Percentiles rank a stretch among this genome's conserved stretches.
These are phyloP conservation scores for Rhaphigaster nebulosa DNA, from an alignment of 2,888 invertebrate genomes.

Conservation along the genomic window DNA sequence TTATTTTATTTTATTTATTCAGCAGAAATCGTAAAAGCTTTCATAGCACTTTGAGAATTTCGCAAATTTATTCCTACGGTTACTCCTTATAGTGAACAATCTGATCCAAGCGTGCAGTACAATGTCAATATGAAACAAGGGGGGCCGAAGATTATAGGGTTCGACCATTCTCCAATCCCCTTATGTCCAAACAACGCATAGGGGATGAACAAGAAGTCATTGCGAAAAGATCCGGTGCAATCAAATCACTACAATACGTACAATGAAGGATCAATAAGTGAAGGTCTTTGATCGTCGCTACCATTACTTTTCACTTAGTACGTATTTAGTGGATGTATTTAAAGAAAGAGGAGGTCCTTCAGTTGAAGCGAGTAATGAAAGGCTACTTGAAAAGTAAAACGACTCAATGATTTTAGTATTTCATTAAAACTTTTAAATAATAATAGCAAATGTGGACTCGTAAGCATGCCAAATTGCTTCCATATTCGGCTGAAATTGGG, in stretches of 20 bases:
- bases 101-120: not conserved
- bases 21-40: not conserved
- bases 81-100: not conserved
- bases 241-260: not conserved
- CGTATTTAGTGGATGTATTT: not conserved
- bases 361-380: not conserved
- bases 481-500: not conserved
- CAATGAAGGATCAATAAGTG: not conserved
- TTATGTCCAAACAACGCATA: constrained; percentile 14
- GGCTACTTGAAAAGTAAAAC: not conserved
- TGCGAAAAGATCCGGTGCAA: not conserved
- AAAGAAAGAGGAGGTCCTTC: not conserved
- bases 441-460: not conserved
- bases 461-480: not conserved
- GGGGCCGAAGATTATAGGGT: not conserved
- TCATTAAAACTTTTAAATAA: not conserved
- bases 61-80: not conserved
- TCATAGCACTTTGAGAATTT: not conserved
- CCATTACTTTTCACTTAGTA: not conserved
- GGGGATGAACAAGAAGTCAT: constrained; percentile 1
- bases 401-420: too few relatives aligned
- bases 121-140: not conserved
- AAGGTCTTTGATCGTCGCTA: not conserved
- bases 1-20: too few relatives aligned
- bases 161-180: not conserved